phyloP scores from a whole-genome alignment of 2,888 invertebrate species.

The Lucinisca nassula region DNA sequence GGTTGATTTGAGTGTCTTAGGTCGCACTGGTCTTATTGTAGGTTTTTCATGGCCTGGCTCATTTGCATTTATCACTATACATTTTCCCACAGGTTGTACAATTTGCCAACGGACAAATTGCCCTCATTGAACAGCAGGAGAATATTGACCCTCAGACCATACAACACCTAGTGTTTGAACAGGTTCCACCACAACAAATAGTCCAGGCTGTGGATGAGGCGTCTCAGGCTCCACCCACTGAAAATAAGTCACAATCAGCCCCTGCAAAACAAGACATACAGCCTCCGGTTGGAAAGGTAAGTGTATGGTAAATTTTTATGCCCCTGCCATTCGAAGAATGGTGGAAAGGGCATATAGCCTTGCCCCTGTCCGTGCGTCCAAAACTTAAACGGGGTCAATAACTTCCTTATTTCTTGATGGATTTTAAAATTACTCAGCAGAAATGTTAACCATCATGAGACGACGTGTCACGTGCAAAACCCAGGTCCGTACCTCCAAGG shows the following conservation, averaged over 20 bases:
- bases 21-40: too few species aligned
- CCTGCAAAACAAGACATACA: slow-evolving; percentile 62
- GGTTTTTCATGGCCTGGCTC: too few species aligned
- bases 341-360: too few species aligned
- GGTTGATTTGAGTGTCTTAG: too few species aligned
- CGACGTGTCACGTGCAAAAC: too few species aligned
- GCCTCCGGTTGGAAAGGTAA: slow-evolving; percentile 84
- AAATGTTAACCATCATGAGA: too few species aligned
- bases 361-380: too few species aligned
- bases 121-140: slow-evolving; percentile 75
- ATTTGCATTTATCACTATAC: too few species aligned
- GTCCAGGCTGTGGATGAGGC: slow-evolving; percentile 2
- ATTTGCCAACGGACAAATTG: slow-evolving; percentile 71
- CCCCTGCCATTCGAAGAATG: slow-evolving; percentile 89
- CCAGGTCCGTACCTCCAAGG: too few species aligned
- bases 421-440: too few species aligned
- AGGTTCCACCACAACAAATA: slow-evolving; percentile 59
- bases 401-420: too few species aligned
- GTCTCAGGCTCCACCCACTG: neutral
- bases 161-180: slow-evolving; percentile 74
- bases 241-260: neutral
- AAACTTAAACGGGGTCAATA: too few species aligned
- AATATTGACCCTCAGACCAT: slow-evolving; percentile 74
- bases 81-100: slow-evolving; percentile 58
- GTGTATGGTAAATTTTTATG: slow-evolving; percentile 85